Conservation (phyloP, 2,888 invertebrate genomes). For the Catocala fraxini region DNA sequence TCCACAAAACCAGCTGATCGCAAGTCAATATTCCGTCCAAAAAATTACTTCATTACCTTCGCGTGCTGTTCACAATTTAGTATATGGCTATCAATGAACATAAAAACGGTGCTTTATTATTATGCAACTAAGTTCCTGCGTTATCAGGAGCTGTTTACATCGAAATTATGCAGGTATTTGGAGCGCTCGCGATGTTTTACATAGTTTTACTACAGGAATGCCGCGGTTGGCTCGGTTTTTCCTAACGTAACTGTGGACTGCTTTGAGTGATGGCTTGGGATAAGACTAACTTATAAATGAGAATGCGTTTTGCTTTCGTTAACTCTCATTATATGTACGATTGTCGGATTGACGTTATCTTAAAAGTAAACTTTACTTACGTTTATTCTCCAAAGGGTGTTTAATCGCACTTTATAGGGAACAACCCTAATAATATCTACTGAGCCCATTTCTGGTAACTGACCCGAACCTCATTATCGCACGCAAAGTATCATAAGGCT, state of each 20-base stretch:
- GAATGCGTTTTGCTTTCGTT: background rate
- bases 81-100: constrained; percentile 33
- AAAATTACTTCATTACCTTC: constrained; percentile 9
- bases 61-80: constrained; percentile 41
- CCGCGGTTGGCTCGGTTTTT: constrained; percentile 22
- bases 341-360: too few species aligned
- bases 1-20: background rate
- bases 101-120: constrained; percentile 45
- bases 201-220: constrained; percentile 33
- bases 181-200: constrained; percentile 12
- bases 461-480: too few species aligned
- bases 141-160: constrained; percentile 42
- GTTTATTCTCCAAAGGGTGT: too few species aligned
- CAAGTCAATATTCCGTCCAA: background rate
- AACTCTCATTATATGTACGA: too few species aligned
- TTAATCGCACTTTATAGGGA: too few species aligned
- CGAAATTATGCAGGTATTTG: constrained; percentile 44
- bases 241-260: background rate
- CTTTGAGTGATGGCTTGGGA: background rate
- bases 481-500: too few species aligned
- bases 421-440: too few species aligned
- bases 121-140: constrained; percentile 31
- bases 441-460: too few species aligned
- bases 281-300: background rate
- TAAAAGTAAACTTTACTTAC: too few species aligned